These are phyloP conservation scores for Andrena haemorrhoa DNA, from an alignment of 2,888 invertebrate species.

Conservation along the genomic window DNA sequence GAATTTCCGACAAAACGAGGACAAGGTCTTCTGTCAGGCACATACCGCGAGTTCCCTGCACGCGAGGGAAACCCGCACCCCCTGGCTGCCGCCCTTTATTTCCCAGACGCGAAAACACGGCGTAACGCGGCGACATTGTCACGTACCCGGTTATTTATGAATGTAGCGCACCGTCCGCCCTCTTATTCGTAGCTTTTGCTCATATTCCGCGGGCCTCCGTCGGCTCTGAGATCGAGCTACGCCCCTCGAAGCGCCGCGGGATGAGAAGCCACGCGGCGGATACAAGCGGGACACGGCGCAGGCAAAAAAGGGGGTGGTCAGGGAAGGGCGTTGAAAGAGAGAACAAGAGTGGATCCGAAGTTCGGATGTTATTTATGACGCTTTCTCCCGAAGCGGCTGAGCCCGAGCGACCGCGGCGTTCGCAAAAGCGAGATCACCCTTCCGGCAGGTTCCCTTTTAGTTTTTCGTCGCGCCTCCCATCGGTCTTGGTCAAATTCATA, in stretches of 20 bases:
- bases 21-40: constrained; percentile 56
- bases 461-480: constrained; percentile 34
- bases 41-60: constrained; percentile 49
- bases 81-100: constrained; percentile 41
- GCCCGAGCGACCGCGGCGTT: constrained; percentile 66
- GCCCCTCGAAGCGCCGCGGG: constrained; percentile 46
- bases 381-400: constrained; percentile 69
- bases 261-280: constrained; percentile 51
- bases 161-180: constrained; percentile 76
- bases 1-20: constrained; percentile 56
- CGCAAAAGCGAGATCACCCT: constrained; percentile 68
- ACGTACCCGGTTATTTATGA: constrained; percentile 80
- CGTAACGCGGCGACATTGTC: constrained; percentile 70
- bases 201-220: constrained; percentile 76
- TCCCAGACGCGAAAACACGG: constrained; percentile 53
- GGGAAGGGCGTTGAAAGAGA: constrained; percentile 44
- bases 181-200: constrained; percentile 79
- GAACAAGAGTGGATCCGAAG: constrained; percentile 67
- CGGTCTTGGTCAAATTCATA: background rate
- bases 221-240: constrained; percentile 55
- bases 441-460: constrained; percentile 52
- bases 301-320: constrained; percentile 49
- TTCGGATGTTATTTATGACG: constrained; percentile 78
- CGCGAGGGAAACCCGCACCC: constrained; percentile 24
- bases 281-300: constrained; percentile 55